Conservation (phyloP, 2,888 invertebrate species). For the Euproctis similis region DNA sequence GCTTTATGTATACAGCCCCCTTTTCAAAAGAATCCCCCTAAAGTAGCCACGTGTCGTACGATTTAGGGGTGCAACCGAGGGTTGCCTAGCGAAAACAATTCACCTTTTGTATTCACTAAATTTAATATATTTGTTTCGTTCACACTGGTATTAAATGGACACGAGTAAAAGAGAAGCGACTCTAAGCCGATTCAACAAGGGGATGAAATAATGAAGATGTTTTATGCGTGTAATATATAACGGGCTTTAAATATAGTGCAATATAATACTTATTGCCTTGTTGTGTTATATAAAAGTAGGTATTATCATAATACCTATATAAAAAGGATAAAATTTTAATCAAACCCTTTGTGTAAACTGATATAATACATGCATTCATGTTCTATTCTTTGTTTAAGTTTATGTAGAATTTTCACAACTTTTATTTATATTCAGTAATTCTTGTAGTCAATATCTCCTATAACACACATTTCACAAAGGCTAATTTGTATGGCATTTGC, state of each 20-base stretch:
- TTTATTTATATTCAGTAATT: no score
- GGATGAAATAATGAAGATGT: conserved; percentile 37
- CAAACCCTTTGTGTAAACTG: no score
- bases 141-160: conserved; percentile 17
- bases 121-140: conserved; percentile 31
- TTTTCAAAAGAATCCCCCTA: conserved; percentile 43
- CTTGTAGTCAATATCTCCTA: no score
- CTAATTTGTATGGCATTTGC: no score
- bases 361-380: no score
- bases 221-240: conserved; percentile 22
- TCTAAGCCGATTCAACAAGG: conserved; percentile 28
- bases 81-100: conserved; percentile 58
- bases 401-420: no score
- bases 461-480: no score
- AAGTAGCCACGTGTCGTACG: conserved; percentile 57
- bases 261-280: no score
- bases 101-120: conserved; percentile 48
- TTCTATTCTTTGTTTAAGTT: no score
- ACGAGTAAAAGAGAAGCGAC: conserved; percentile 27
- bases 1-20: conserved; percentile 28
- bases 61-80: conserved; percentile 46
- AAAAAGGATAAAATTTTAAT: no score
- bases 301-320: conserved; percentile 18
- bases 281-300: conserved; percentile 6
- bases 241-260: conserved; percentile 21